phyloP scores from a whole-genome alignment of 2,888 invertebrate genomes.

The Hirtodrosophila confusa region DNA sequence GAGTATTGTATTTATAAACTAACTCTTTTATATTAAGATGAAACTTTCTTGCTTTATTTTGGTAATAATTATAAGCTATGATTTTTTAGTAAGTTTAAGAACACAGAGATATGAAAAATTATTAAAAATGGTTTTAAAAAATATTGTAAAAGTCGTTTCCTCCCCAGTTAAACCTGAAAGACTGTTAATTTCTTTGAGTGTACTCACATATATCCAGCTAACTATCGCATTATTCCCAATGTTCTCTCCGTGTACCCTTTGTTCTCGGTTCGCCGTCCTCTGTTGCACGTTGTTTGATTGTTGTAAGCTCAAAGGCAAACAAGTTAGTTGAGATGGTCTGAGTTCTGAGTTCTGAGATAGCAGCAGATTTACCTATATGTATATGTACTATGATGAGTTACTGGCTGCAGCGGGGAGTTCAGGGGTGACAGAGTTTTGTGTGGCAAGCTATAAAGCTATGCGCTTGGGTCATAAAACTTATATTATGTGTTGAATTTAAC shows the following conservation, averaged over 20 bases:
- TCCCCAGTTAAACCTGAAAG: too few relatives aligned
- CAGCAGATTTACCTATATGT: constrained; percentile 15
- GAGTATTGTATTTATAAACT: too few relatives aligned
- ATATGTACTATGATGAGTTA: too few relatives aligned
- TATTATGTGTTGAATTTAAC: constrained; percentile 74
- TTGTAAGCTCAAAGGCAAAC: constrained; percentile 69
- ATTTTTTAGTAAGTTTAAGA: too few relatives aligned
- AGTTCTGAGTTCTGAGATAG: constrained; percentile 20
- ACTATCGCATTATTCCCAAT: too few relatives aligned
- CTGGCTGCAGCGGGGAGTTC: not conserved
- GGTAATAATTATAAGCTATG: too few relatives aligned
- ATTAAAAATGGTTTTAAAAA: too few relatives aligned
- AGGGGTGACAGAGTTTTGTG: constrained; percentile 1
- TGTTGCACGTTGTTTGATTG: constrained; percentile 56
- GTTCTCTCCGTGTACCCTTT: constrained; percentile 1
- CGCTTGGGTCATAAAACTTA: constrained; percentile 57
- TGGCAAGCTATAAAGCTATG: constrained; percentile 56
- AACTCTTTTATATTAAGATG: too few relatives aligned
- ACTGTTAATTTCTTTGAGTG: too few relatives aligned
- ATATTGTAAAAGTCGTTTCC: too few relatives aligned
- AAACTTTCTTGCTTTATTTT: too few relatives aligned
- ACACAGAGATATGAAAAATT: too few relatives aligned
- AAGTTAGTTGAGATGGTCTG: constrained; percentile 37
- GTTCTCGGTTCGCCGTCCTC: constrained; percentile 13
- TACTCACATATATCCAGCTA: not conserved